Conservation (phyloP, 2,888 invertebrate genomes). For the Ichneumoninae sp. region DNA sequence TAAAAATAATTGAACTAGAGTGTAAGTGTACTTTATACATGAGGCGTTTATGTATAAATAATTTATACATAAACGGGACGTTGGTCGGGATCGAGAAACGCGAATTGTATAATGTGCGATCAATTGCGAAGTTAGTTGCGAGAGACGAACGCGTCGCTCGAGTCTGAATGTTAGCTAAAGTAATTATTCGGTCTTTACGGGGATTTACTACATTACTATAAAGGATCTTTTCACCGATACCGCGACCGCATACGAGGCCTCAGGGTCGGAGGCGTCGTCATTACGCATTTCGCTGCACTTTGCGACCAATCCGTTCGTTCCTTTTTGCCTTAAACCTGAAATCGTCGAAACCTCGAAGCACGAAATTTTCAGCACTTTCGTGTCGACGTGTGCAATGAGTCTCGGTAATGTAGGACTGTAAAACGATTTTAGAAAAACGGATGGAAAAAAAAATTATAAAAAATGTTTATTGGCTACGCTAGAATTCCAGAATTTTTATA, state of each 20-base stretch:
- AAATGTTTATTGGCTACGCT: too few relatives aligned
- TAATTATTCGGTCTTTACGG: slow-evolving; percentile 40
- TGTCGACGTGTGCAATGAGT: too few relatives aligned
- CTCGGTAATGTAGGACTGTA: too few relatives aligned
- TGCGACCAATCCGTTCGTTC: not conserved
- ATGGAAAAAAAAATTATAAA: too few relatives aligned
- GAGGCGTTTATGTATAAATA: not conserved
- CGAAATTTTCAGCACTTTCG: too few relatives aligned
- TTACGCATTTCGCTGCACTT: slow-evolving; percentile 24
- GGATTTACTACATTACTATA: slow-evolving; percentile 39
- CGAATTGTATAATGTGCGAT: slow-evolving; percentile 5
- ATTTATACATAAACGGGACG: not conserved
- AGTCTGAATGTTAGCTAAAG: slow-evolving; percentile 51
- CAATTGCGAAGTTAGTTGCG: slow-evolving; percentile 21
- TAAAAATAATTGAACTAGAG: slow-evolving; percentile 34
- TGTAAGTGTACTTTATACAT: not conserved
- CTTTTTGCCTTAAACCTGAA: not conserved
- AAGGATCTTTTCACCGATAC: slow-evolving; percentile 32
- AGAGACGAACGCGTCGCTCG: slow-evolving; percentile 10
- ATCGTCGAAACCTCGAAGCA: too few relatives aligned
- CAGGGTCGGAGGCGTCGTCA: slow-evolving; percentile 60
- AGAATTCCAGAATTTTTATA: too few relatives aligned
- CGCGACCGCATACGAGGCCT: not conserved
- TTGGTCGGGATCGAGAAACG: slow-evolving; percentile 1
- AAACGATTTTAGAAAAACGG: too few relatives aligned